Evolutionary conservation across 2,797 vertebrate species (phyloP), one percentile per base, ranked within the genome.

Genomic region (Oceanodroma leucorhoa): DNA sequence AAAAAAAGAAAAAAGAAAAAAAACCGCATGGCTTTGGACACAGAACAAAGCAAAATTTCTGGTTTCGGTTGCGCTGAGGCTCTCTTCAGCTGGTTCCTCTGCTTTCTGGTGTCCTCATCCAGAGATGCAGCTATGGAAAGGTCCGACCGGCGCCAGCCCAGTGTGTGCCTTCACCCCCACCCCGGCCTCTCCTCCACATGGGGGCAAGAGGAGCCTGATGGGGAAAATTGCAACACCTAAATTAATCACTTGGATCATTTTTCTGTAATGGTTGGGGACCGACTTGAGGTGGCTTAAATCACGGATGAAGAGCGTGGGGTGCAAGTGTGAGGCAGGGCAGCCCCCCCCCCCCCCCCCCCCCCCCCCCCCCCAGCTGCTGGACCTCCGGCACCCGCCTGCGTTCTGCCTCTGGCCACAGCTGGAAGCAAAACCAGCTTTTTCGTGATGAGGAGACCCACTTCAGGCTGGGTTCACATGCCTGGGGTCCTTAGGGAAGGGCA

Each of bases 71-170:
- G 26, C 46, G 9, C 38, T 17, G 29, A 36, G 16, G 17, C 11
- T 14, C 5, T 79, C 58, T 38, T 27, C 41, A 65, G 23, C 14
- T 69, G 26, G 29, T 5, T 69, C 72, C 22, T 60, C 26, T 36
- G 6, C 14, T 34, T 72, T 15, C 65, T 73, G 57, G 18, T 26
- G 41, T 18, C 51, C 19, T 26, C 38, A 27, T 11, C 57, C 34
- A 70, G 46, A 61, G 48, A 18, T 53, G 65, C 20, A 36, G 36
- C n/a, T 53, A 10, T 5, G n/a, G 87, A 69, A 61, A 46, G 23
- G 6, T 11, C 34, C 1, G 0, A 6, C 11, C 1, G 3, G 6
- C 10, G 1, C 32, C 22, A 24, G 58, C 40, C 21, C 60, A 6
- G 15, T 0, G 8, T 22, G 40, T 0, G 8, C 22, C 21, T 38